Evolutionary conservation across 2,797 vertebrate genomes (phyloP).

Genomic region (Hapalemur alaotrensis): DNA sequence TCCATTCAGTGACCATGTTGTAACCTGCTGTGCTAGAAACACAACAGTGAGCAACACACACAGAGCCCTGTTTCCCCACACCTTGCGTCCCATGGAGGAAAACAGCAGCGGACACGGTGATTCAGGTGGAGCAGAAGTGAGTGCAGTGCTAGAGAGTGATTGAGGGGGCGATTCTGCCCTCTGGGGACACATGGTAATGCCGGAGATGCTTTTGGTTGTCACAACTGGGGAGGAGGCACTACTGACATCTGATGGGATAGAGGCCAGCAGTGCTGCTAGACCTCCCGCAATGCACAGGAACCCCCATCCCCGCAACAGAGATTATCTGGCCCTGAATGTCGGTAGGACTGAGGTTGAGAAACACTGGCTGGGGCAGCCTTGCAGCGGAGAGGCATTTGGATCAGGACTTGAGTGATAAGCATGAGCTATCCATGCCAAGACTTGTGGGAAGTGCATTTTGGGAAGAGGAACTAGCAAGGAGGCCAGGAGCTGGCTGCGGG

Average conservation of each 20-base stretch:
- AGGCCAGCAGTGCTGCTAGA: background rate
- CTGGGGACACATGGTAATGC: background rate
- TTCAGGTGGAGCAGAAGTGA: background rate
- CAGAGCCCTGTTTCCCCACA: fast-evolving
- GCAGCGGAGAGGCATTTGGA: background rate
- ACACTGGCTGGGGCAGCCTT: background rate
- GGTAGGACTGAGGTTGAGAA: background rate
- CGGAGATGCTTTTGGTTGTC: background rate
- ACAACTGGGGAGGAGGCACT: fast-evolving
- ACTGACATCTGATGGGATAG: background rate
- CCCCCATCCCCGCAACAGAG: background rate
- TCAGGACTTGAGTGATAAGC: background rate
- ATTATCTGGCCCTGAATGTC: background rate
- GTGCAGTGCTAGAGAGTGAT: background rate
- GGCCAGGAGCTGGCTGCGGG: background rate
- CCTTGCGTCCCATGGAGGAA: background rate
- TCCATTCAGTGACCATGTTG: fast-evolving
- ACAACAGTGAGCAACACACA: fast-evolving
- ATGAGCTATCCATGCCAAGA: background rate
- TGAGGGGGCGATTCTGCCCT: fast-evolving
- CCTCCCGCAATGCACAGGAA: fast-evolving
- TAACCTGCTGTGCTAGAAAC: background rate
- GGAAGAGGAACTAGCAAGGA: background rate
- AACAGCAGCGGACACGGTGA: fast-evolving
- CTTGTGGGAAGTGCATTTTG: background rate